Conservation (phyloP, 1,140 invertebrate species). For the Choristoneura fumiferana region DNA sequence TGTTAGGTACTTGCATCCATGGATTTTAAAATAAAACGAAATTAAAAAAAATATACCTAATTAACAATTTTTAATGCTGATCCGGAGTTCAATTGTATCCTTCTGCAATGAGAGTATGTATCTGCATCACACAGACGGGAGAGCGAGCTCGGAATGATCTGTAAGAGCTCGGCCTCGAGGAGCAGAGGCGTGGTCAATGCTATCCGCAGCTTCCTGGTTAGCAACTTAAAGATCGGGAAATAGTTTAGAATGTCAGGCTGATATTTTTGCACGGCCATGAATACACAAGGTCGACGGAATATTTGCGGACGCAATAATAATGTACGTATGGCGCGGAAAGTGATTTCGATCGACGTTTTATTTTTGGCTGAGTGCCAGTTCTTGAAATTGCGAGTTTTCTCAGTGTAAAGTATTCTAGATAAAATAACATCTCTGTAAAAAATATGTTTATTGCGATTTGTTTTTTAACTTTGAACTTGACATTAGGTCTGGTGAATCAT, state of each 20-base stretch:
- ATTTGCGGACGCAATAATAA: conserved; percentile 56
- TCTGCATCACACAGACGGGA: too few species aligned
- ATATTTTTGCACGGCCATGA: conserved; percentile 75
- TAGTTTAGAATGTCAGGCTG: conserved; percentile 73
- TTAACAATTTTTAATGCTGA: too few species aligned
- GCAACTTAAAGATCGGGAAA: conserved; percentile 69
- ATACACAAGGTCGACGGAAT: conserved; percentile 65
- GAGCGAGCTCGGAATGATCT: conserved; percentile 9
- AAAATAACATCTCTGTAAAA: background rate
- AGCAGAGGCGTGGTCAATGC: conserved; percentile 56
- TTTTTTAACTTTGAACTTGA: too few species aligned
- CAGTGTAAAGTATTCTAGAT: conserved; percentile 13
- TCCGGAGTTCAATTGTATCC: too few species aligned
- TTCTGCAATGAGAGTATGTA: too few species aligned
- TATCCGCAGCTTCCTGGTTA: conserved; percentile 68
- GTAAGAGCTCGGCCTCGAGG: conserved; percentile 45
- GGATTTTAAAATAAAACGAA: too few species aligned
- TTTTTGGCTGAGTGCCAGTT: conserved; percentile 55
- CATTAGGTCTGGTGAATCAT: too few species aligned
- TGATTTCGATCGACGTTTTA: conserved; percentile 59
- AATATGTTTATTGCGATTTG: too few species aligned
- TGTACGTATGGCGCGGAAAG: conserved; percentile 56
- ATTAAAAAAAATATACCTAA: too few species aligned
- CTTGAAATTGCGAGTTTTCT: conserved; percentile 33
- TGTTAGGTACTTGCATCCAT: too few species aligned